Conservation (phyloP, 2,888 invertebrate species). For the Drosophila neutralis region DNA sequence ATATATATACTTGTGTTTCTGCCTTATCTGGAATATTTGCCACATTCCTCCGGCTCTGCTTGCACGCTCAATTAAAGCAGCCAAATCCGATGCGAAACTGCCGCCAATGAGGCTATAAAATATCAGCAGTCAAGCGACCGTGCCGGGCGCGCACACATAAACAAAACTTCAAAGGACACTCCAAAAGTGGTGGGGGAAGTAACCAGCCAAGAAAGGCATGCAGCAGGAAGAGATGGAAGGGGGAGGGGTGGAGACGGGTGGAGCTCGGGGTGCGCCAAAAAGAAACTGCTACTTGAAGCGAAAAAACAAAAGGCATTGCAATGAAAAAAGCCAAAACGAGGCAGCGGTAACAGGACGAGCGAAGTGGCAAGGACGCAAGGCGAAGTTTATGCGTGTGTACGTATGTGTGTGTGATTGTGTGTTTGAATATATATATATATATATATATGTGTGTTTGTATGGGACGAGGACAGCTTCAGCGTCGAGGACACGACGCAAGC, state of each 20-base stretch:
- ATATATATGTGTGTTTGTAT: not conserved
- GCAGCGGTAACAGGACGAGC: not conserved
- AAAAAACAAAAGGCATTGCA: conserved; percentile 68
- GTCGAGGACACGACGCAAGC: conserved; percentile 60
- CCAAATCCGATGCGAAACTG: conserved; percentile 51
- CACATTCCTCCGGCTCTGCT: conserved; percentile 18
- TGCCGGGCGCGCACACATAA: conserved; percentile 24
- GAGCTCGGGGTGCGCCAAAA: conserved; percentile 34
- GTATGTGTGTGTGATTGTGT: not conserved
- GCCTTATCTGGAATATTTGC: conserved; percentile 23
- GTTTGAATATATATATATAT: not conserved
- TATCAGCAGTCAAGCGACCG: conserved; percentile 55
- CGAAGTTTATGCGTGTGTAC: conserved; percentile 1
- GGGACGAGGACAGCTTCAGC: conserved; percentile 57
- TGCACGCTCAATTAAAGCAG: conserved; percentile 69
- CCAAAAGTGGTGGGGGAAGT: conserved; percentile 5
- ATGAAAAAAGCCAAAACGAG: conserved; percentile 42
- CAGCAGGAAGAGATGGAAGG: not conserved
- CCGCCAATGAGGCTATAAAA: conserved; percentile 74
- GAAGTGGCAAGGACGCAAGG: conserved; percentile 30
- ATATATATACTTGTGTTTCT: not conserved
- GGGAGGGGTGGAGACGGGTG: too few species aligned
- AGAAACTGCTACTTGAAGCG: conserved; percentile 71
- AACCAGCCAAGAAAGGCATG: conserved; percentile 14
- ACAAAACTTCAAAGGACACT: conserved; percentile 67